phyloP scores from a whole-genome alignment of 2,113 vertebrate genomes.

The Sminthopsis crassicaudata region DNA sequence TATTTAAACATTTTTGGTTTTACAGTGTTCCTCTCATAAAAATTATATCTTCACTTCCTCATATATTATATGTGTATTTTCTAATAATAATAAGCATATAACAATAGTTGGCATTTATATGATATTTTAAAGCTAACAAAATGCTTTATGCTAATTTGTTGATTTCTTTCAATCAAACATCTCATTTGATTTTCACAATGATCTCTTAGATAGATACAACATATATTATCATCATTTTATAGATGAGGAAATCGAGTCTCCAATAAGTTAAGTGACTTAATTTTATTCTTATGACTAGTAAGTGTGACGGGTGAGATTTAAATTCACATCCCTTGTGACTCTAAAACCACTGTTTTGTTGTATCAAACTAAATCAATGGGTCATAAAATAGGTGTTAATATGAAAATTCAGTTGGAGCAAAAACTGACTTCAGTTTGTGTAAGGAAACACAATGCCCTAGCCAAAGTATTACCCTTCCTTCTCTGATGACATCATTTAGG shows the following conservation, averaged over 20 bases:
- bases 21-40: not conserved
- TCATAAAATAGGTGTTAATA: not conserved
- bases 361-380: not conserved
- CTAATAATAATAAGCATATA: not conserved
- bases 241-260: not conserved
- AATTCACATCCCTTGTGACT: not conserved
- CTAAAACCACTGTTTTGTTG: not conserved
- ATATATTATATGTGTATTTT: not conserved
- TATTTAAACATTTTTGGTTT: not conserved
- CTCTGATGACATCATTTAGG: not conserved
- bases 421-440: not conserved
- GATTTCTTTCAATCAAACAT: not conserved
- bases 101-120: not conserved
- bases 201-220: not conserved
- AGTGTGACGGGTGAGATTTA: not conserved
- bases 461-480: not conserved
- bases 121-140: not conserved
- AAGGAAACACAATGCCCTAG: not conserved
- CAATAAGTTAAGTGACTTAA: not conserved
- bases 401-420: not conserved
- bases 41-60: not conserved
- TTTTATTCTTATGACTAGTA: not conserved
- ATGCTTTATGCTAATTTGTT: not conserved
- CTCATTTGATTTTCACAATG: not conserved
- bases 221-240: not conserved